Percentiles rank a stretch among this genome's conserved stretches.
Evolutionary conservation across 2,797 vertebrate species (phyloP).

Genomic region (Ptychobarbus kaznakovi): DNA sequence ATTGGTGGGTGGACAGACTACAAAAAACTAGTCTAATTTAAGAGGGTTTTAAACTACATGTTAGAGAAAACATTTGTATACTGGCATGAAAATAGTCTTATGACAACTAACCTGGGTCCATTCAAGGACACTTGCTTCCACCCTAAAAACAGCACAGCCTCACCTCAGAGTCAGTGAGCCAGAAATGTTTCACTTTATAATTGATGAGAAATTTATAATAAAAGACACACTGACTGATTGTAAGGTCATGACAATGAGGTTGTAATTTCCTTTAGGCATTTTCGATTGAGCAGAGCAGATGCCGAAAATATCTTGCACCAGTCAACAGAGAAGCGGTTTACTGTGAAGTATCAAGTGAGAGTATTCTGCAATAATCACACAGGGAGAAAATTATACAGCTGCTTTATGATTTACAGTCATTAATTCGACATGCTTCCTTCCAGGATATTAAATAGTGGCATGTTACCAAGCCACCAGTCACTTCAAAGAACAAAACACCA

Average conservation of each 20-base stretch:
- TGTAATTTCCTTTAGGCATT: conserved; percentile 47
- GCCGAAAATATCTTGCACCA: conserved; percentile 42
- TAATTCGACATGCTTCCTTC: conserved; percentile 55
- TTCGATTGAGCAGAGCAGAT: neutral
- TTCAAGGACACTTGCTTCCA: neutral
- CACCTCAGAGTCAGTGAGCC: neutral
- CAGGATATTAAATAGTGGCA: conserved; percentile 42
- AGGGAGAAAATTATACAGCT: conserved; percentile 28
- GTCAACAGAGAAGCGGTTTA: conserved; percentile 20
- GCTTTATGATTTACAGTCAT: conserved; percentile 30
- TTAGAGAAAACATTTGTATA: neutral
- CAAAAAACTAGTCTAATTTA: neutral
- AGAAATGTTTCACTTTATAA: conserved; percentile 3
- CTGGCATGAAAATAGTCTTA: neutral
- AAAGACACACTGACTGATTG: conserved; percentile 4
- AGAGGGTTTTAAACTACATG: neutral
- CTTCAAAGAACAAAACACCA: conserved; percentile 10
- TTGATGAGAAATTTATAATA: neutral
- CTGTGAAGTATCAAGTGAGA: conserved; percentile 24
- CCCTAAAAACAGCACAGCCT: conserved; percentile 9
- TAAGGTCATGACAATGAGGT: conserved; percentile 19
- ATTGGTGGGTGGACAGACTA: neutral
- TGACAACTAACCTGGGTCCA: neutral
- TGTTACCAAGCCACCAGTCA: conserved; percentile 38
- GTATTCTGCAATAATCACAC: conserved; percentile 27